Conservation (phyloP, 2,888 invertebrate species). For the Podotricha telesiphe region DNA sequence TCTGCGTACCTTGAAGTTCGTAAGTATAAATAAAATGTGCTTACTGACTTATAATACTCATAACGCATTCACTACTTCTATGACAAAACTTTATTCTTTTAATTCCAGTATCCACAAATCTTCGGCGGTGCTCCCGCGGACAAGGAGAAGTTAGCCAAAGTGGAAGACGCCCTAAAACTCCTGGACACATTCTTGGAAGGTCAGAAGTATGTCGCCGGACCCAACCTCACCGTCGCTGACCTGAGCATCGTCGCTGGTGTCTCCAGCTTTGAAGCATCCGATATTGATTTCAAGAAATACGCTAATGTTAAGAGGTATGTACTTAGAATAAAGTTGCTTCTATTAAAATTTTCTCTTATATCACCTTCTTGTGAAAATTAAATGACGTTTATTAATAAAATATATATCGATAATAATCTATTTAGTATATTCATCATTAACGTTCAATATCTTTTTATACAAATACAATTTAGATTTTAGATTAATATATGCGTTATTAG, state of each 20-base stretch:
- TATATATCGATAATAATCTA: too few relatives aligned
- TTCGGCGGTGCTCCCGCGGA: constrained; percentile 86
- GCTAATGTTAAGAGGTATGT: constrained; percentile 85
- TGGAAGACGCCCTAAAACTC: constrained; percentile 87
- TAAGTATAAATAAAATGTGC: too few relatives aligned
- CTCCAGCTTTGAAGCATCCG: constrained; percentile 87
- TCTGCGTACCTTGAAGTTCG: too few relatives aligned
- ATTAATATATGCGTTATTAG: too few relatives aligned
- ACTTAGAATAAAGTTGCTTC: not conserved
- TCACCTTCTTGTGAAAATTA: too few relatives aligned
- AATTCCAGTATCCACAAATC: constrained; percentile 83
- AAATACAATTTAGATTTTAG: too few relatives aligned
- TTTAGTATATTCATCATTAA: too few relatives aligned
- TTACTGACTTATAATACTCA: too few relatives aligned
- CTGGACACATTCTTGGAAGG: constrained; percentile 89
- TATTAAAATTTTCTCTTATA: not conserved
- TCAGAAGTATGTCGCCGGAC: constrained; percentile 88
- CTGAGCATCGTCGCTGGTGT: constrained; percentile 87
- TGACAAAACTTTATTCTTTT: too few relatives aligned
- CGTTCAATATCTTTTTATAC: too few relatives aligned
- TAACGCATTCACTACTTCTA: too few relatives aligned
- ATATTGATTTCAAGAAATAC: constrained; percentile 87
- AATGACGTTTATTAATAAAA: too few relatives aligned
- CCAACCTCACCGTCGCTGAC: constrained; percentile 90
- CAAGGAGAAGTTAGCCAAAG: constrained; percentile 86